Evolutionary conservation across 2,113 vertebrate species (phyloP).

Genomic region (Cinclus cinclus): DNA sequence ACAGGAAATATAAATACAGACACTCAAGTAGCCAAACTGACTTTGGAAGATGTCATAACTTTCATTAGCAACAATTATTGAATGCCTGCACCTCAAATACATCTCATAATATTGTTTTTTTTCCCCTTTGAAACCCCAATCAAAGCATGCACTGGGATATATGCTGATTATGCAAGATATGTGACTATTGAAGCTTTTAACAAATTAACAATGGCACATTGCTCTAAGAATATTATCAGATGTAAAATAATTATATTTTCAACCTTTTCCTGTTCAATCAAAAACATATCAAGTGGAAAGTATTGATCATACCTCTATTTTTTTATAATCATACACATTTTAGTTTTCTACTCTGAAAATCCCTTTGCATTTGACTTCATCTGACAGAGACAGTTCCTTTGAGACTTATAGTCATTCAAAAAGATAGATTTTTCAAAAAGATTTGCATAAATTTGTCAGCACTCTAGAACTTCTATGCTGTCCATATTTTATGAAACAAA

Average conservation of each 20-base stretch:
- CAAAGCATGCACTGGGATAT: neutral
- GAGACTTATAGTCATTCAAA: neutral
- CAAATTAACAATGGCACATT: neutral
- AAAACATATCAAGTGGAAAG: neutral
- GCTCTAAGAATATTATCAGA: neutral
- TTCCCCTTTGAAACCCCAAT: neutral
- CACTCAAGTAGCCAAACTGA: neutral
- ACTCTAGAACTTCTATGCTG: neutral
- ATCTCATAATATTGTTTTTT: neutral
- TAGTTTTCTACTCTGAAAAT: neutral
- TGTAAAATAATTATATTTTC: neutral
- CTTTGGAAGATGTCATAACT: neutral
- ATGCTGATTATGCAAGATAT: neutral
- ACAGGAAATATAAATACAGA: neutral
- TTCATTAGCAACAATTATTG: neutral
- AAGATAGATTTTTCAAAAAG: neutral
- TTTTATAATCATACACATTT: neutral
- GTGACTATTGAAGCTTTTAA: neutral
- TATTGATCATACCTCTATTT: neutral
- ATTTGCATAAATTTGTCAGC: neutral
- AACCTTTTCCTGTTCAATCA: neutral
- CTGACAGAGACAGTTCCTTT: neutral
- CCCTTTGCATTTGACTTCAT: neutral
- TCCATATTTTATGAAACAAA: neutral
- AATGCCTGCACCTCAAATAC: neutral